These are phyloP conservation scores for Microcebus ravelobensis DNA, from an alignment of 2,113 vertebrate genomes.

Conservation along the genomic window DNA sequence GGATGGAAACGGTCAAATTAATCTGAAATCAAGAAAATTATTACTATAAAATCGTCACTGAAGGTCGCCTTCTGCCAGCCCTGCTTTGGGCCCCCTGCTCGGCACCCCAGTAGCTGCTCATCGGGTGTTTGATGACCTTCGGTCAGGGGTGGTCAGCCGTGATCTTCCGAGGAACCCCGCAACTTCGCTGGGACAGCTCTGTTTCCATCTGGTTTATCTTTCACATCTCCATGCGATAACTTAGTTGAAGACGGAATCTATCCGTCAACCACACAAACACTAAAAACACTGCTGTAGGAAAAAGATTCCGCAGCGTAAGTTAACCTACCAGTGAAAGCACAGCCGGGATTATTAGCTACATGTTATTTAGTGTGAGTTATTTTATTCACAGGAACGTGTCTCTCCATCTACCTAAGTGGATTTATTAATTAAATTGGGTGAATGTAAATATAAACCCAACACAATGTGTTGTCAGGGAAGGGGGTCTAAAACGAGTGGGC, in stretches of 20 bases:
- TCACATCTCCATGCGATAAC: not conserved
- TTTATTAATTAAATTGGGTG: not conserved
- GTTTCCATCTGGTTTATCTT: not conserved
- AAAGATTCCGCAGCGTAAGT: not conserved
- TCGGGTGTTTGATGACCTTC: accelerated
- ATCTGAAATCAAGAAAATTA: slow-evolving; percentile 17
- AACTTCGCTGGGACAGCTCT: not conserved
- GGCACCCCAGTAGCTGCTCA: not conserved
- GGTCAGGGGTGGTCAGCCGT: accelerated
- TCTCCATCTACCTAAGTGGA: not conserved
- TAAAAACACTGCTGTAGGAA: not conserved
- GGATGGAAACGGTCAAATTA: not conserved
- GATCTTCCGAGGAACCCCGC: too few species aligned
- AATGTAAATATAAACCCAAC: not conserved
- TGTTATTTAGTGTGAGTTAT: not conserved
- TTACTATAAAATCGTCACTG: not conserved
- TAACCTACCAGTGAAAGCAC: not conserved
- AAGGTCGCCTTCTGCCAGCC: not conserved
- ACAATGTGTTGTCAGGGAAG: not conserved
- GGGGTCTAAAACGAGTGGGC: not conserved
- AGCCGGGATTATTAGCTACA: not conserved
- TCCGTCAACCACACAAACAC: not conserved
- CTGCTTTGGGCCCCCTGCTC: not conserved
- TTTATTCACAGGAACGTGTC: not conserved
- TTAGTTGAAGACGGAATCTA: not conserved